Evolutionary conservation across 2,797 vertebrate genomes (phyloP).

Genomic region (Sebastes cheni): DNA sequence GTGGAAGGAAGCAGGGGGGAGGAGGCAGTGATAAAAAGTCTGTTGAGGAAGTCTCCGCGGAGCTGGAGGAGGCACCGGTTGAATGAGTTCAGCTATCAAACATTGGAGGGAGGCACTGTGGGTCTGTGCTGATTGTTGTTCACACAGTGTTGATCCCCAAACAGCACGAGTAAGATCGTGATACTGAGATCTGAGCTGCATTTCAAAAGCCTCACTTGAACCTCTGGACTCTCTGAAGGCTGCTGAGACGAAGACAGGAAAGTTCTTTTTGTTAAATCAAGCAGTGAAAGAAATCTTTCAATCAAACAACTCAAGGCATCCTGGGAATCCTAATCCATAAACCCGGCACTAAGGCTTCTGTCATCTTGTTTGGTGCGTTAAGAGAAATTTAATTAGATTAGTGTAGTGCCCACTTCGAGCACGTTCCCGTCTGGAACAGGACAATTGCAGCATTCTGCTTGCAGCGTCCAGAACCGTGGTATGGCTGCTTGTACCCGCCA

Average conservation of each 20-base stretch:
- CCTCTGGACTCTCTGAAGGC: neutral
- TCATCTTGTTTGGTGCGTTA: neutral
- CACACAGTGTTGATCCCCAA: conserved; percentile 42
- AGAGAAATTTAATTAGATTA: neutral
- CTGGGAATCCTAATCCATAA: neutral
- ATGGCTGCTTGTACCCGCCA: too few relatives aligned
- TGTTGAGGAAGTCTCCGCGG: conserved; percentile 34
- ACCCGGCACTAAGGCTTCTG: neutral
- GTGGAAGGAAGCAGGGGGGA: conserved; percentile 29
- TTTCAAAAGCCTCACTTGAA: conserved; percentile 42
- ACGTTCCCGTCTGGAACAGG: too few relatives aligned
- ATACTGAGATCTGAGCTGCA: conserved; percentile 46
- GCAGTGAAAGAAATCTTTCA: conserved; percentile 5
- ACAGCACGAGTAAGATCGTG: conserved; percentile 21
- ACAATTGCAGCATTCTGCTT: too few relatives aligned
- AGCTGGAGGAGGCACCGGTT: conserved; percentile 49
- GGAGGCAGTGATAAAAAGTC: conserved; percentile 39
- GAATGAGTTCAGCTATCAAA: conserved; percentile 52
- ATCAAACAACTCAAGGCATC: neutral
- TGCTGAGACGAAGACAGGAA: neutral
- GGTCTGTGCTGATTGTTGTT: conserved; percentile 57
- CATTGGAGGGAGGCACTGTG: conserved; percentile 30
- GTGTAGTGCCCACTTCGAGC: too few relatives aligned
- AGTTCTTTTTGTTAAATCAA: conserved; percentile 14
- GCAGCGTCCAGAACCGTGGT: too few relatives aligned